These are phyloP conservation scores for Mormyrus iriodes DNA, from an alignment of 2,113 vertebrate species.

Conservation along the genomic window DNA sequence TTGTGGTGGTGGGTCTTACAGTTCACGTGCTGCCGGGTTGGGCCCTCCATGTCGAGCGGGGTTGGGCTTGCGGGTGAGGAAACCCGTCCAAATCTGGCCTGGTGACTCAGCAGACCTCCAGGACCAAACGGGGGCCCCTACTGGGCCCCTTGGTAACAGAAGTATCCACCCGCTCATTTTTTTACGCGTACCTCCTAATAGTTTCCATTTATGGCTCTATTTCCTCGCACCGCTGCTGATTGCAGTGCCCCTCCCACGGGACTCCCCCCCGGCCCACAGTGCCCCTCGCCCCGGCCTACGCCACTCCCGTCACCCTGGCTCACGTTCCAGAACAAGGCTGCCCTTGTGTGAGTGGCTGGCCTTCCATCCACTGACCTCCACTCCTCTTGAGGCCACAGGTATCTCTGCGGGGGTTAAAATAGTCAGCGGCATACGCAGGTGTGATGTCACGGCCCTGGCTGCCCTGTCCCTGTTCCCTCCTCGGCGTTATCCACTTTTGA, in stretches of 20 bases:
- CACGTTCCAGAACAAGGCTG: background rate
- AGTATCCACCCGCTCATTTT: background rate
- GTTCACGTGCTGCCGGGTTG: background rate
- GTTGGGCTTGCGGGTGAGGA: background rate
- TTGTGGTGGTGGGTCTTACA: background rate
- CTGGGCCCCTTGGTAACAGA: background rate
- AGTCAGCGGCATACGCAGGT: background rate
- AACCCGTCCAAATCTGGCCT: background rate
- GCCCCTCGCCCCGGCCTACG: background rate
- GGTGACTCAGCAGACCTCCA: background rate
- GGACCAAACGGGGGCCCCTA: background rate
- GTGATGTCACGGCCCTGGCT: background rate
- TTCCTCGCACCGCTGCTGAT: background rate
- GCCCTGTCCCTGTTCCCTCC: background rate
- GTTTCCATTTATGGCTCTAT: background rate
- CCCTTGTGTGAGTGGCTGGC: background rate
- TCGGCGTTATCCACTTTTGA: background rate
- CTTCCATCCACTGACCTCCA: background rate
- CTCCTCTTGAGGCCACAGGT: background rate
- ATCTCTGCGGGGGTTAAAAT: background rate
- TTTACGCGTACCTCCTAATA: background rate
- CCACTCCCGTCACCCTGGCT: background rate
- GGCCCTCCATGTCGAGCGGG: background rate
- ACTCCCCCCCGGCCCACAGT: background rate
- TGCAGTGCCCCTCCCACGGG: background rate